These are phyloP conservation scores for Oxyruncus cristatus DNA, from an alignment of 2,113 vertebrate species.

Conservation along the genomic window DNA sequence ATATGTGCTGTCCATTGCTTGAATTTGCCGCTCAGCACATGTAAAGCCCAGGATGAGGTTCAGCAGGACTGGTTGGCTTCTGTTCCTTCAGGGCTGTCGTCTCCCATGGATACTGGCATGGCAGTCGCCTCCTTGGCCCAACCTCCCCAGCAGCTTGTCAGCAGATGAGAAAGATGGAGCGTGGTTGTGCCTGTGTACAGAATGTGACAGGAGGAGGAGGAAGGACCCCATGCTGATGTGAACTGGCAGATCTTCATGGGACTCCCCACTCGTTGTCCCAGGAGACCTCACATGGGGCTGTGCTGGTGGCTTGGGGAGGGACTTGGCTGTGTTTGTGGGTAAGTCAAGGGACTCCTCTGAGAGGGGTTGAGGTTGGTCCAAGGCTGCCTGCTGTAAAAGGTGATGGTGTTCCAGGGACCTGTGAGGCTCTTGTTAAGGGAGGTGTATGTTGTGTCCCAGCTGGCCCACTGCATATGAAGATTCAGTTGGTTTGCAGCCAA, in stretches of 20 bases:
- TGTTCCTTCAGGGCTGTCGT: background rate
- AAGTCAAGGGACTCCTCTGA: background rate
- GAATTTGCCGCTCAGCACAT: background rate
- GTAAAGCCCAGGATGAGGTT: background rate
- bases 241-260: background rate
- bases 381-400: background rate
- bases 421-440: background rate
- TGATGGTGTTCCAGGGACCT: background rate
- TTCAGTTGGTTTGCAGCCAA: background rate
- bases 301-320: background rate
- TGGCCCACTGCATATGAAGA: background rate
- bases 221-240: background rate
- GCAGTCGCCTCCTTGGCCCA: background rate
- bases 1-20: background rate
- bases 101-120: background rate
- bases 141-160: fast-evolving
- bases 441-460: background rate
- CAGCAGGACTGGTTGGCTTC: background rate
- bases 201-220: background rate
- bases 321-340: background rate
- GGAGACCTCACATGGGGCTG: background rate
- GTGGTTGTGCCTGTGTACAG: background rate
- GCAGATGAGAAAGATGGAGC: background rate
- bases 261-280: fast-evolving
- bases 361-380: background rate